Evolutionary conservation across 2,888 invertebrate genomes (phyloP), one percentile per base, ranked within the genome.

Genomic region (Rhagonycha fulva): DNA sequence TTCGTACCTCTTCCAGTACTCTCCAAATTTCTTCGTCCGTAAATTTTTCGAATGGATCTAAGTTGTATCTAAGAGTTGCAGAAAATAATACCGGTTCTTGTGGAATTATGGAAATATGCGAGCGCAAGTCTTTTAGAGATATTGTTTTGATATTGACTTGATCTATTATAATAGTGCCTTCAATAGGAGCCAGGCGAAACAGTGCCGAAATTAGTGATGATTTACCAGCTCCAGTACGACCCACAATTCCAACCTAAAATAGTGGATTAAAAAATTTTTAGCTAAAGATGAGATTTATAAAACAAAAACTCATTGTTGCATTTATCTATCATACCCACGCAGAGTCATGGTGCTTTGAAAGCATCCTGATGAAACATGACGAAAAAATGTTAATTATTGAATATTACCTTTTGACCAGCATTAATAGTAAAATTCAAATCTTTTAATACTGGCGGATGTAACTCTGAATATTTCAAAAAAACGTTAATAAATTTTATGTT

Each of bases 1-100:
- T 32, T 47, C 88, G 88, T 86, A 93, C 92, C 83, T 92, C 91
- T 86, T 93, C 92, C 10, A 94, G 87, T 5, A 92, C 92, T 78
- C 87, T 87, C 93, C 94, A 94, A 7, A 94, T 86, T 60, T 90
- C 87, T 1, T 89, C 89, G 80, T 94, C 94, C 5, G 90, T 89
- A 61, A 77, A 80, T 61, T 11, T 62, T 14, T 66, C 26, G 7
- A 19, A 66, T 9, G 63, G 63, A 24, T 66, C 63, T 26, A 66
- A 66, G 5, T 66, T 66, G 26, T 66, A 66, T 66, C 63, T 66
- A 9, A 66, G 63, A 19, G 63, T 66, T 66, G 23, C n/a, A 26
- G 63, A 66, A 11, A 66, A 66, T 66, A 66, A 24, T 24, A 66
- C 14, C 3, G 93, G 92, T 81, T 92, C 92, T 79, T 91, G 91